Conservation (phyloP, 2,888 invertebrate genomes). For the Timema cristinae region DNA sequence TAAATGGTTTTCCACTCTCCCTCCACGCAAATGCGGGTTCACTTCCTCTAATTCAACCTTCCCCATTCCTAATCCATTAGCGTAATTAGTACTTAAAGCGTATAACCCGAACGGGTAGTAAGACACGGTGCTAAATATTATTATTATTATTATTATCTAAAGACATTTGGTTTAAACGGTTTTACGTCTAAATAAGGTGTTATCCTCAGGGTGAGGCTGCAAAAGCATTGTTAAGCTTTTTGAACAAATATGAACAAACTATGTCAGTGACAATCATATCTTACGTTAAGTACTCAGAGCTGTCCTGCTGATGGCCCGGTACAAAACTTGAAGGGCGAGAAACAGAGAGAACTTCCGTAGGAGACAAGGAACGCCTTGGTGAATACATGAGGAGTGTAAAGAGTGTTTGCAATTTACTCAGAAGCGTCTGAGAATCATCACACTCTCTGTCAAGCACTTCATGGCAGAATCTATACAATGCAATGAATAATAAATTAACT, state of each 20-base stretch:
- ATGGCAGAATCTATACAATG: slow-evolving; percentile 56
- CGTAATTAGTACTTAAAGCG: no score
- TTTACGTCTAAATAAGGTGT: no score
- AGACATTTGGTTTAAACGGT: no score
- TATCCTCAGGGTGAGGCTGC: no score
- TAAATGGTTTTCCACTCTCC: no score
- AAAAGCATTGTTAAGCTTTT: neutral
- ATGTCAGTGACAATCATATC: slow-evolving; percentile 24
- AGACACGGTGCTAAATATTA: no score
- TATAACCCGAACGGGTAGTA: no score
- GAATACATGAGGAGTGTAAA: slow-evolving; percentile 71
- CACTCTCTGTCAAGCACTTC: slow-evolving; percentile 47
- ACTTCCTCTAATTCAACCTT: no score
- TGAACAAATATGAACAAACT: neutral
- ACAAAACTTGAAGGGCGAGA: slow-evolving; percentile 75
- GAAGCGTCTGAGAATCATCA: slow-evolving; percentile 44
- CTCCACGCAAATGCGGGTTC: no score
- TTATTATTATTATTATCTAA: no score
- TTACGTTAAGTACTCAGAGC: slow-evolving; percentile 78
- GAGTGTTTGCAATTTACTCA: slow-evolving; percentile 65
- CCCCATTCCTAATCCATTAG: no score
- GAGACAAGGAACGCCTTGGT: slow-evolving; percentile 61
- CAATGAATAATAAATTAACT: no score
- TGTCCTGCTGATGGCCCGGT: slow-evolving; percentile 78
- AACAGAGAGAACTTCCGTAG: slow-evolving; percentile 64